Base-by-base conservation (phyloP, 1,140 invertebrate species). In the Drosophila arawakana region DNA sequence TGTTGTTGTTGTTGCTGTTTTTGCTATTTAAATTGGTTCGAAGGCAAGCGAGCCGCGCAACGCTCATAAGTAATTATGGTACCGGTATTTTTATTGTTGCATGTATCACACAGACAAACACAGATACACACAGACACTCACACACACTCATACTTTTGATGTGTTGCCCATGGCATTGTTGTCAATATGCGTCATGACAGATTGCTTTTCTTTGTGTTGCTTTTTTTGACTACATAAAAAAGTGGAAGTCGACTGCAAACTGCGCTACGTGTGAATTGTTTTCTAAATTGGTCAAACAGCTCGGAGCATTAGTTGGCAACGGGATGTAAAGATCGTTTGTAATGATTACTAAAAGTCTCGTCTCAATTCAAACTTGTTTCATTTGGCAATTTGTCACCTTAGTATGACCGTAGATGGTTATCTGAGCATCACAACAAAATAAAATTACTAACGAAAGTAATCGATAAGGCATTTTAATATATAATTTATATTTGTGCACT, bases 111-210 rank as follows among this genome's bases (percentile, higher is more conserved):
- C 13, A 37, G 39, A 2, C 25, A 30, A 2, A 30, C 25, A 30
- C 25, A 30, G 4, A 3, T 3, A 30, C 2, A 30, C 25, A 30
- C 25, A 30, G 4, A 3, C 25, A 30, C 25, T 5, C 25, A 30
- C 25, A 30, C 25, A 30, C 25, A 30, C 25, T 5, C 25, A 30
- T 44, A 50, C 18, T 30, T 73, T 15, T 71, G 43, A 43, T 49
- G 50, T 66, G 54, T 63, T 30, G 62, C 30, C 52, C 49, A 35
- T 61, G 68, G 69, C 63, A 59, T 80, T 83, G 60, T 73, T 73
- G 54, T 70, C 46, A 57, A 69, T 54, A 68, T 84, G 81, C 35
- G 81, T 83, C 81, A 84, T 70, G 76, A 70, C 50, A 73, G 47
- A 81, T 83, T 49, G 37, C 11, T 61, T 55, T 78, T 57, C 62